A percentile compares a stretch with the other conserved stretches of the same genome.
phyloP scores from a whole-genome alignment of 2,797 vertebrate species.

The Philypnodon macrostomus region DNA sequence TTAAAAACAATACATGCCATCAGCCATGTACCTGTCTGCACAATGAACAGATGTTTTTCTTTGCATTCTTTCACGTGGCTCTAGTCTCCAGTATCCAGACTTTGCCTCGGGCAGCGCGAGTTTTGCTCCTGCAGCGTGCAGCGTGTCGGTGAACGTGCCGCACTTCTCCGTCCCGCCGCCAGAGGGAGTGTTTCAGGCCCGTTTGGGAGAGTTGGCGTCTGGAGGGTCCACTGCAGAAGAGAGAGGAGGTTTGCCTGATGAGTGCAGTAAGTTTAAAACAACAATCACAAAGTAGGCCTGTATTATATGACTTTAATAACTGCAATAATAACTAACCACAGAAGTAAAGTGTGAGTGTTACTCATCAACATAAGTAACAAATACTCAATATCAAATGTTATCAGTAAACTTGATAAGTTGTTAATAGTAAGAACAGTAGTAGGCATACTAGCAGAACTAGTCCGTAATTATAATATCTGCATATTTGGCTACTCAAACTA shows the following conservation, averaged over 20 bases:
- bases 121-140: constrained; percentile 1
- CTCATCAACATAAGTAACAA: no score
- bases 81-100: constrained; percentile 14
- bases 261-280: constrained; percentile 79
- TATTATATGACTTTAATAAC: neutral
- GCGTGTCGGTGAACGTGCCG: constrained; percentile 56
- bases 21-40: neutral
- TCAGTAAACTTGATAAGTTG: no score
- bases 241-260: constrained; percentile 79
- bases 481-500: no score
- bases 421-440: no score
- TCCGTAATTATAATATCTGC: no score
- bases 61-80: neutral
- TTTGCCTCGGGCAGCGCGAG: neutral
- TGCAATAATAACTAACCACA: no score
- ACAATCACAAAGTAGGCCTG: no score
- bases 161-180: constrained; percentile 40
- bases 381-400: no score
- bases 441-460: no score
- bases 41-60: neutral
- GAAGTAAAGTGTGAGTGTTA: no score
- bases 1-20: neutral
- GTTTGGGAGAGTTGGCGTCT: constrained; percentile 38
- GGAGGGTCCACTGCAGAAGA: constrained; percentile 50
- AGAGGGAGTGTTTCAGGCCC: constrained; percentile 43